A percentile compares a stretch with the other conserved stretches of the same genome.
phyloP scores from a whole-genome alignment of 2,113 vertebrate species.

The Dromas ardeola region DNA sequence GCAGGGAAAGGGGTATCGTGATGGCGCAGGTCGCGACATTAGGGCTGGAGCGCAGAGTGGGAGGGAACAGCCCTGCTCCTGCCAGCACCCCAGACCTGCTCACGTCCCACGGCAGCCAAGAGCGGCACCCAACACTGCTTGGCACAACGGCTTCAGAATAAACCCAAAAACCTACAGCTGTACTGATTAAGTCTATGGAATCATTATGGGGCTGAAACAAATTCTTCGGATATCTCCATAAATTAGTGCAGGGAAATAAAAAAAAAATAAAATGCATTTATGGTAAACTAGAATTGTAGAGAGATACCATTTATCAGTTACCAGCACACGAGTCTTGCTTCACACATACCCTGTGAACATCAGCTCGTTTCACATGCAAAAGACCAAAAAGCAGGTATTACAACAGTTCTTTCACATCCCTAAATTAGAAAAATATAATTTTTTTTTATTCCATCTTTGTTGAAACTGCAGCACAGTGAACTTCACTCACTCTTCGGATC shows the following conservation, averaged over 20 bases:
- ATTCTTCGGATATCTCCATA: constrained; percentile 54
- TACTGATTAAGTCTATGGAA: not conserved
- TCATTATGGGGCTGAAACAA: not conserved
- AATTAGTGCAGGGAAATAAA: constrained; percentile 71
- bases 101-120: not conserved
- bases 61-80: not conserved
- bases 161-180: not conserved
- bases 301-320: constrained; percentile 47
- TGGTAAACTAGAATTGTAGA: constrained; percentile 61
- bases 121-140: not conserved
- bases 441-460: constrained; percentile 54
- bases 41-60: not conserved
- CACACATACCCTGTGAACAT: constrained; percentile 58
- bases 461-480: constrained; percentile 1
- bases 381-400: constrained; percentile 70
- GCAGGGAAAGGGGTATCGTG: not conserved
- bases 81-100: not conserved
- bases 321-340: constrained; percentile 65
- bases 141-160: not conserved
- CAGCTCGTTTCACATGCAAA: constrained; percentile 59
- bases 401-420: constrained; percentile 73
- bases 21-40: not conserved
- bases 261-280: constrained; percentile 22
- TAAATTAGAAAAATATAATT: constrained; percentile 70
- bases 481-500: constrained; percentile 62